Conservation (phyloP, 2,888 invertebrate species). For the Oligia latruncula region DNA sequence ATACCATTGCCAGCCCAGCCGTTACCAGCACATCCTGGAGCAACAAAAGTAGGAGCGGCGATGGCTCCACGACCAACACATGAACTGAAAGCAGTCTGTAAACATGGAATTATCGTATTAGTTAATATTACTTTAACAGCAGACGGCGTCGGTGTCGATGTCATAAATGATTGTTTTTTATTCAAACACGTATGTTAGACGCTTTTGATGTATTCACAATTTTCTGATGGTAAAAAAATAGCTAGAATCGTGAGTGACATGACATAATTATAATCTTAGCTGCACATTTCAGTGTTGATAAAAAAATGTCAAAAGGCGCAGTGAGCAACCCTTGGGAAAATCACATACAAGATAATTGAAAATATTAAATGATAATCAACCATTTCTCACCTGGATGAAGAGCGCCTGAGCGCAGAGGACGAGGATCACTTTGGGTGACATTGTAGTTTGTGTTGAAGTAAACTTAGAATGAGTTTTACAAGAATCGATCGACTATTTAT, state of each 20-base stretch:
- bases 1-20: constrained; percentile 7
- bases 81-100: neutral
- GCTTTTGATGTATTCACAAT: too few species aligned
- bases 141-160: neutral
- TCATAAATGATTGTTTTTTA: too few species aligned
- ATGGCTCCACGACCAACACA: constrained; percentile 9
- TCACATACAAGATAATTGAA: too few species aligned
- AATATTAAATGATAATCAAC: too few species aligned
- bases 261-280: too few species aligned
- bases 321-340: too few species aligned
- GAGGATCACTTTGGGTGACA: constrained; percentile 28
- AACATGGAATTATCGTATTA: neutral
- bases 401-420: constrained; percentile 39
- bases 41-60: too few species aligned
- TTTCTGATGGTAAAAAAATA: too few species aligned
- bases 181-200: too few species aligned
- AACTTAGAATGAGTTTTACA: neutral
- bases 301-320: too few species aligned
- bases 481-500: neutral
- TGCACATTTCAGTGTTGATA: too few species aligned
- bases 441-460: neutral
- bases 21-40: neutral
- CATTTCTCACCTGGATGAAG: constrained; percentile 34
- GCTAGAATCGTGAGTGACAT: too few species aligned
- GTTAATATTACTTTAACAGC: neutral